Evolutionary conservation across 2,113 vertebrate genomes (phyloP), one percentile per base, ranked within the genome.

Genomic region (Channa maculata): DNA sequence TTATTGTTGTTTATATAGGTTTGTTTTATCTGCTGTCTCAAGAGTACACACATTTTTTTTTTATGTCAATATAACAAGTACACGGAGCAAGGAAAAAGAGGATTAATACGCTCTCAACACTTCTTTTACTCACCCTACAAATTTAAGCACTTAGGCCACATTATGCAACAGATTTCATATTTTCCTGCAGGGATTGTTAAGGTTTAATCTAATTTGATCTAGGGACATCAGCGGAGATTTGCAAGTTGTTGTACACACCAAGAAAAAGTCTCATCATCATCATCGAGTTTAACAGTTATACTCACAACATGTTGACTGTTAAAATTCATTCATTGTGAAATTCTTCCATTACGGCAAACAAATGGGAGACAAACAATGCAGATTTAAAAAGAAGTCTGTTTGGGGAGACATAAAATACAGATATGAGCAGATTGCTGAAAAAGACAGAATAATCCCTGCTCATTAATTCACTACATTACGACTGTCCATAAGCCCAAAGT

Each of bases 381-480:
- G 2, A 36, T 13, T 41, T 36, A n/a, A 52, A 10, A 8, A 41
- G 6, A 41, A 41, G 6, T 7, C 4, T 41, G 4, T 41, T 41
- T 4, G 4, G 39, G 6, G 6, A 41, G 39, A 7, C 24, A 66
- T 43, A 24, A 62, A 83, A 52, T 39, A 54, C 5, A 55, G 38
- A 5, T 51, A 1, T 5, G 38, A 64, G 11, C 36, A 53, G 51
- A 55, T 37, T 36, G 34, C 5, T 15, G 54, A 44, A 49, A 50
- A 70, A 34, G 37, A 54, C 49, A 52, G 6, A 62, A 37, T 10
- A 44, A 66, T 75, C 24, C 38, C 15, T 36, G 54, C 15, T 65
- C 46, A 74, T 78, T 77, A 75, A 75, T 75, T 71, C 52, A 52
- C 12, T 9, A 34, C 48, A 24, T 24, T 24, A 67, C 50, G 7